Conservation (phyloP, 2,888 invertebrate species). For the Dinocampus coccinellae region DNA sequence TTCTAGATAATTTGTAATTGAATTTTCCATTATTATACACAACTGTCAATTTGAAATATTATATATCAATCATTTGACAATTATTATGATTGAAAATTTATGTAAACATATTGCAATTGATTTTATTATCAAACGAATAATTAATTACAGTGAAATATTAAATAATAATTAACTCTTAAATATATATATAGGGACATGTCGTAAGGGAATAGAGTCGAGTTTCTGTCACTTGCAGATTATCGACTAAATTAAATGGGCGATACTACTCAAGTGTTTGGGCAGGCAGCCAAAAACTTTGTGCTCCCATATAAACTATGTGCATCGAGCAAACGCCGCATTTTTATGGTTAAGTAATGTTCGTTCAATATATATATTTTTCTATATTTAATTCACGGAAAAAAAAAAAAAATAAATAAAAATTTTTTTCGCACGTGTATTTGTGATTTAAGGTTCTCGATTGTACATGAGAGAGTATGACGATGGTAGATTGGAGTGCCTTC, state of each 20-base stretch:
- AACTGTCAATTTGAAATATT: neutral
- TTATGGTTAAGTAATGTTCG: neutral
- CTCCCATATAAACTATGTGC: neutral
- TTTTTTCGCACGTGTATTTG: neutral
- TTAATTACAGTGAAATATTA: neutral
- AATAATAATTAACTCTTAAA: neutral
- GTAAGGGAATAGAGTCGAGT: neutral
- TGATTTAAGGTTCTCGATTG: constrained; percentile 20
- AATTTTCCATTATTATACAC: neutral
- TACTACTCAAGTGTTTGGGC: neutral
- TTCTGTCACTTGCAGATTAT: constrained; percentile 50
- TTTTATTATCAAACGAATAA: neutral
- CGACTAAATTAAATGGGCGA: constrained; percentile 47
- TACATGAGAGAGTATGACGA: constrained; percentile 6
- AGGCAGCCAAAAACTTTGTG: neutral
- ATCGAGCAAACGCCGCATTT: constrained; percentile 4
- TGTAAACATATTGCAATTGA: neutral
- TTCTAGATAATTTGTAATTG: constrained; percentile 7
- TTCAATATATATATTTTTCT: neutral
- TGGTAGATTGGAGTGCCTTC: constrained; percentile 23
- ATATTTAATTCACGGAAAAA: neutral
- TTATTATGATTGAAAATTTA: neutral
- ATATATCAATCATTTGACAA: neutral
- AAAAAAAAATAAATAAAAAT: neutral
- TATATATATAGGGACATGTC: neutral